Evolutionary conservation across 1,140 invertebrate species (phyloP).

Genomic region (Danaus plexippus): DNA sequence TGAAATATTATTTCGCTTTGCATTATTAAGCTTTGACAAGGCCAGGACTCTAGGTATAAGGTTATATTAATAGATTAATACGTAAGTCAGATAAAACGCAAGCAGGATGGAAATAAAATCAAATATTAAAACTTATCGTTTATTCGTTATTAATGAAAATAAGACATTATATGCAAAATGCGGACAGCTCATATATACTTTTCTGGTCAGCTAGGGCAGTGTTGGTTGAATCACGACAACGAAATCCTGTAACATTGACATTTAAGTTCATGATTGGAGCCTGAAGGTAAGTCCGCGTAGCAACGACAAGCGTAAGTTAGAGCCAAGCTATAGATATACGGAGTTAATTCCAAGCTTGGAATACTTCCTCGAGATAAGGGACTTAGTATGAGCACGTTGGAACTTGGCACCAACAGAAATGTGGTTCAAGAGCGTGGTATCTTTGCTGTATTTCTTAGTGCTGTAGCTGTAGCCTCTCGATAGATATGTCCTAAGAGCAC

Average conservation of each 20-base stretch:
- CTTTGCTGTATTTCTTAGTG: slow-evolving; percentile 38
- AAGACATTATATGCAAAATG: slow-evolving; percentile 38
- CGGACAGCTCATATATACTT: slow-evolving; percentile 44
- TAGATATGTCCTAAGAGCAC: slow-evolving; percentile 79
- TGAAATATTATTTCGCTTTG: slow-evolving; percentile 18
- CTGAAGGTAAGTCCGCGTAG: slow-evolving; percentile 41
- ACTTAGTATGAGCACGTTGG: slow-evolving; percentile 75
- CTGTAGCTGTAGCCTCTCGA: slow-evolving; percentile 51
- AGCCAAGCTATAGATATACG: slow-evolving; percentile 64
- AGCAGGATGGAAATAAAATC: slow-evolving; percentile 27
- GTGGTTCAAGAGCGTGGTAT: slow-evolving; percentile 68
- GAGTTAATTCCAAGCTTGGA: slow-evolving; percentile 66
- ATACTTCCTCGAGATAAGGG: slow-evolving; percentile 76
- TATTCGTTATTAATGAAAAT: slow-evolving; percentile 23
- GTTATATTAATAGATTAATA: slow-evolving; percentile 20
- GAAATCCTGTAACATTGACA: slow-evolving; percentile 65
- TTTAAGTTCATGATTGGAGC: slow-evolving; percentile 51
- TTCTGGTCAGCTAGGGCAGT: slow-evolving; percentile 22
- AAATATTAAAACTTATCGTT: slow-evolving; percentile 27
- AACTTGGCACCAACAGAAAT: slow-evolving; percentile 73
- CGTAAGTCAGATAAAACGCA: slow-evolving; percentile 30
- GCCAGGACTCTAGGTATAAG: slow-evolving; percentile 8
- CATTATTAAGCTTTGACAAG: slow-evolving; percentile 13
- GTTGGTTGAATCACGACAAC: slow-evolving; percentile 45
- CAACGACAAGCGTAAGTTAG: slow-evolving; percentile 61